Percentiles rank a stretch among this genome's conserved stretches.
Conservation (phyloP, 2,797 vertebrate species). For the Oophaga sylvatica region DNA sequence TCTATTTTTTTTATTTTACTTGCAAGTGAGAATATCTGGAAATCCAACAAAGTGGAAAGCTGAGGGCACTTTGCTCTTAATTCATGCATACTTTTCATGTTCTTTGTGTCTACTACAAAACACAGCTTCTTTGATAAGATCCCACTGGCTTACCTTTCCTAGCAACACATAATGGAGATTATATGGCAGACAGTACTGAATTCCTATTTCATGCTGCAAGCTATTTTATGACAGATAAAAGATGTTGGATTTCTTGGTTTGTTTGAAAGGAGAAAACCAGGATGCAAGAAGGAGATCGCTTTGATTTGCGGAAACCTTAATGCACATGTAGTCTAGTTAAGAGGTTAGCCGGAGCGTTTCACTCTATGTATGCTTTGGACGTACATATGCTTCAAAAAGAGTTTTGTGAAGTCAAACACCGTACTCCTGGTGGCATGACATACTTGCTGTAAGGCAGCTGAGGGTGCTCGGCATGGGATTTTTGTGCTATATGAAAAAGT, state of each 20-base stretch:
- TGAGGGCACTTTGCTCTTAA: conserved; percentile 56
- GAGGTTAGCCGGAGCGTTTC: conserved; percentile 10
- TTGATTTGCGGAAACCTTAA: conserved; percentile 47
- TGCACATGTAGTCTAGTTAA: conserved; percentile 16
- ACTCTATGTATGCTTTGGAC: conserved; percentile 8
- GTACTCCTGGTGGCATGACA: not conserved
- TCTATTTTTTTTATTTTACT: conserved; percentile 25
- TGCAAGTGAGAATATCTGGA: conserved; percentile 44
- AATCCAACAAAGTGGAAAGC: conserved; percentile 50
- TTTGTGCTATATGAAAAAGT: not conserved
- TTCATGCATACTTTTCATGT: conserved; percentile 58
- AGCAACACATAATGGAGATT: conserved; percentile 52
- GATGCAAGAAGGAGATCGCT: conserved; percentile 34
- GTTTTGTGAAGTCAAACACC: conserved; percentile 14
- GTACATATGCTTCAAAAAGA: conserved; percentile 9
- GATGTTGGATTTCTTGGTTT: conserved; percentile 42
- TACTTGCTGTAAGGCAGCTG: not conserved
- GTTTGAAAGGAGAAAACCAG: conserved; percentile 35
- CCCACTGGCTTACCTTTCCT: conserved; percentile 52
- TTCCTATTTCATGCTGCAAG: conserved; percentile 54
- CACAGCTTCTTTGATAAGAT: conserved; percentile 53
- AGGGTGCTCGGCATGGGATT: not conserved
- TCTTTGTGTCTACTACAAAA: conserved; percentile 59
- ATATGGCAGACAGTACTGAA: conserved; percentile 46
- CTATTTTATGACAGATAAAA: conserved; percentile 55